Evolutionary conservation across 2,888 invertebrate genomes (phyloP).

Genomic region (Limenitis camilla): DNA sequence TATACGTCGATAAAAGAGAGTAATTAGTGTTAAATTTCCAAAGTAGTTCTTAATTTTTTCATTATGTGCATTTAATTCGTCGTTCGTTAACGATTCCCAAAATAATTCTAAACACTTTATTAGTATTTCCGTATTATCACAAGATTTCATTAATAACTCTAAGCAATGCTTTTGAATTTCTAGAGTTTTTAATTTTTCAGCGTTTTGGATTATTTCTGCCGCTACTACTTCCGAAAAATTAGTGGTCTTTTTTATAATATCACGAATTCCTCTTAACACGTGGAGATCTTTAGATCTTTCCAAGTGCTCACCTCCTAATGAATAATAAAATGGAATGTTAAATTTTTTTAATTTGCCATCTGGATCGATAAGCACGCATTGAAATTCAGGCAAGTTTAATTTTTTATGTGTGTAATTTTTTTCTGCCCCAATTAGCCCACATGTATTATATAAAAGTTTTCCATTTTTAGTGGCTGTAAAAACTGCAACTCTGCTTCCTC

Average conservation of each 20-base stretch:
- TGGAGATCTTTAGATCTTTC: conserved; percentile 91
- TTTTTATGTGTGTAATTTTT: conserved; percentile 71
- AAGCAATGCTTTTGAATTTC: conserved; percentile 82
- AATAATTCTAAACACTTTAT: conserved; percentile 67
- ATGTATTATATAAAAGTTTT: conserved; percentile 84
- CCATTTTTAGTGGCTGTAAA: conserved; percentile 92
- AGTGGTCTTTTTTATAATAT: conserved; percentile 76
- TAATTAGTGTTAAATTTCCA: conserved; percentile 46
- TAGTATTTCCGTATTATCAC: conserved; percentile 77
- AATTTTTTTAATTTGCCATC: conserved; percentile 88
- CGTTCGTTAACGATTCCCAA: conserved; percentile 47
- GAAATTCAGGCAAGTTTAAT: conserved; percentile 77
- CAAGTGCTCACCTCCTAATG: conserved; percentile 90
- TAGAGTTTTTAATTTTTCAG: conserved; percentile 79
- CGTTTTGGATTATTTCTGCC: conserved; percentile 72
- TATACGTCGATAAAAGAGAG: conserved; percentile 52
- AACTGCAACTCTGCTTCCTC: conserved; percentile 91
- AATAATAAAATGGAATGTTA: conserved; percentile 91
- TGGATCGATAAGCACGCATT: conserved; percentile 87
- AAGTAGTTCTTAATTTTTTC: conserved; percentile 47
- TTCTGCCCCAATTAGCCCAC: conserved; percentile 84
- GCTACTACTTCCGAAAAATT: conserved; percentile 64
- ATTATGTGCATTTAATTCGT: conserved; percentile 33
- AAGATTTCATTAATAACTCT: conserved; percentile 80
- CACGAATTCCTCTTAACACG: conserved; percentile 83